phyloP scores from a whole-genome alignment of 2,797 vertebrate genomes.

The Champsocephalus esox region DNA sequence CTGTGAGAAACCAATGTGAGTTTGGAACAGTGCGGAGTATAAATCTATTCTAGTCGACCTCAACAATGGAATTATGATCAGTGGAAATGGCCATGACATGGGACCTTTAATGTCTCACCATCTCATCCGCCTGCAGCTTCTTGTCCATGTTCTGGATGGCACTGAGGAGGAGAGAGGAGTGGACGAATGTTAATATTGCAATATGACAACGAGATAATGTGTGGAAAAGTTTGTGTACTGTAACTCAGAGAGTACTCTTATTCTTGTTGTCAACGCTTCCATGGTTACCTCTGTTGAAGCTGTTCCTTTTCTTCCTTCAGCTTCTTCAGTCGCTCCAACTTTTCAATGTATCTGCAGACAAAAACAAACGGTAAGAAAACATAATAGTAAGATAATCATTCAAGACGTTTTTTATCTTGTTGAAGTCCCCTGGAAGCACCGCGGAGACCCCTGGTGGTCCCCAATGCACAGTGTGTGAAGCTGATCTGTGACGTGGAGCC shows the following conservation, averaged over 20 bases:
- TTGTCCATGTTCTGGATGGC: constrained; percentile 91
- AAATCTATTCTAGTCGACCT: too few species aligned
- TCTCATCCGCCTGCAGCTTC: constrained; percentile 90
- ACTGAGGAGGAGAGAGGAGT: constrained; percentile 67
- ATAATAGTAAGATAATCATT: too few species aligned
- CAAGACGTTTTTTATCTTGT: background rate
- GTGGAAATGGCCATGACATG: too few species aligned
- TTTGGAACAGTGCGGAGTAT: too few species aligned
- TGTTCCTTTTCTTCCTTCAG: constrained; percentile 91
- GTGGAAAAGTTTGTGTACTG: too few species aligned
- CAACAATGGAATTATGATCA: too few species aligned
- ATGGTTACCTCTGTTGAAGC: constrained; percentile 90
- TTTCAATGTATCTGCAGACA: constrained; percentile 90
- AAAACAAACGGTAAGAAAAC: background rate
- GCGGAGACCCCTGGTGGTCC: background rate
- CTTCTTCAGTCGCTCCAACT: constrained; percentile 89
- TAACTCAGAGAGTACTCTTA: too few species aligned
- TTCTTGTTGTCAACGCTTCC: too few species aligned
- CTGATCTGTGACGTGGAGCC: background rate
- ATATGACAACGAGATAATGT: too few species aligned
- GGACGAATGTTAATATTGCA: too few species aligned
- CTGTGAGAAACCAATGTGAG: too few species aligned
- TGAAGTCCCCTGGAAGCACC: background rate
- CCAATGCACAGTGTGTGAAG: background rate
- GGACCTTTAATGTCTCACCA: constrained; percentile 54